Percentiles rank a stretch among this genome's conserved stretches.
phyloP scores from a whole-genome alignment of 2,113 vertebrate species.

The Tauraco erythrolophus region DNA sequence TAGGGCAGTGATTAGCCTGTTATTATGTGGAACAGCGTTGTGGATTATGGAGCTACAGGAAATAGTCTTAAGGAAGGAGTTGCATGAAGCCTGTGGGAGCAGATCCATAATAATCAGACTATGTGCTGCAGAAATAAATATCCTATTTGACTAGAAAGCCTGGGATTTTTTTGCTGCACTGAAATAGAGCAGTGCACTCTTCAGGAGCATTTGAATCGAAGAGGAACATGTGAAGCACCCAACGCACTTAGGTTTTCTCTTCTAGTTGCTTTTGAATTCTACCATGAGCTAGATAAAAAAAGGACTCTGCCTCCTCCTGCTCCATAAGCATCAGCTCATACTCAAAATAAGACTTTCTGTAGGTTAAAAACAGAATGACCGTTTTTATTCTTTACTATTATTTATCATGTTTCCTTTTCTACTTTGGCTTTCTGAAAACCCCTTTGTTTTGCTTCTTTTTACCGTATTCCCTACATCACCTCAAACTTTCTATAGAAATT shows the following conservation, averaged over 20 bases:
- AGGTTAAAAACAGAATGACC: background rate
- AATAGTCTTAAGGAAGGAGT: conserved; percentile 28
- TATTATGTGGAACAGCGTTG: background rate
- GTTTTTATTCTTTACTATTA: background rate
- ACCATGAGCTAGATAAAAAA: background rate
- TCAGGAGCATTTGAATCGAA: background rate
- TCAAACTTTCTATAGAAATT: background rate
- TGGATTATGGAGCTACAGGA: conserved; percentile 48
- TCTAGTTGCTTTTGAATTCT: background rate
- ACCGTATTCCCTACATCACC: rapidly evolving
- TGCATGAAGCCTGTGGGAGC: conserved; percentile 21
- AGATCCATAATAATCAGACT: conserved; percentile 17
- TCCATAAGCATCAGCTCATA: background rate
- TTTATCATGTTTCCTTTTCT: background rate
- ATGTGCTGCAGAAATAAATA: conserved; percentile 21
- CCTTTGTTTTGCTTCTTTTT: background rate
- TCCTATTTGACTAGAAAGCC: conserved; percentile 19
- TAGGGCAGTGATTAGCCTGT: conserved; percentile 55
- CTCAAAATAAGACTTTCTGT: background rate
- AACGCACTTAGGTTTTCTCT: background rate
- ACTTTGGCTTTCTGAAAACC: background rate
- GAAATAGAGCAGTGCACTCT: background rate
- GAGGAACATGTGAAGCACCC: background rate
- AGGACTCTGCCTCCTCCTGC: background rate
- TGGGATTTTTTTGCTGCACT: background rate